Conservation (phyloP, 2,797 vertebrate species). For the Myoxocephalus aenaeus region DNA sequence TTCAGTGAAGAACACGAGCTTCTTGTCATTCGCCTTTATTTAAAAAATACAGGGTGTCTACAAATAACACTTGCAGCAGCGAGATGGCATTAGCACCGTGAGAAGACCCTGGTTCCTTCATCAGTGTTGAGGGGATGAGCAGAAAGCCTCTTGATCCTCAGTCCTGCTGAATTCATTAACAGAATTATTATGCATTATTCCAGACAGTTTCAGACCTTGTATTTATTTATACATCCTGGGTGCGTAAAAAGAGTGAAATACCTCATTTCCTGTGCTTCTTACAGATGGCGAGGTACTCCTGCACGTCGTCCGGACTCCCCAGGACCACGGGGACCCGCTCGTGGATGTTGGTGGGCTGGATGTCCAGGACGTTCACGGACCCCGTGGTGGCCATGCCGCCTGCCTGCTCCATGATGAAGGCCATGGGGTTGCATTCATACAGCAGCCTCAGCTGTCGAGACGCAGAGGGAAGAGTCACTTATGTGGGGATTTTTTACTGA, state of each 20-base stretch:
- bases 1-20: neutral
- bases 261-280: constrained; percentile 86
- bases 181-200: neutral
- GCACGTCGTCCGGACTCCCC: constrained; percentile 92
- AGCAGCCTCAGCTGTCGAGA: constrained; percentile 90
- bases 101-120: constrained; percentile 31
- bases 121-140: constrained; percentile 33
- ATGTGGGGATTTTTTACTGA: neutral
- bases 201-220: too few relatives aligned
- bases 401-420: constrained; percentile 94
- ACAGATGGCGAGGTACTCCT: constrained; percentile 90
- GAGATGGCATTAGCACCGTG: constrained; percentile 8
- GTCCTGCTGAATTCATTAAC: neutral
- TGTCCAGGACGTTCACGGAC: constrained; percentile 86
- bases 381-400: constrained; percentile 94
- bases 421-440: constrained; percentile 96
- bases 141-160: neutral
- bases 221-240: too few relatives aligned
- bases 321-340: constrained; percentile 91
- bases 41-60: constrained; percentile 54
- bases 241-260: neutral
- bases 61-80: constrained; percentile 34
- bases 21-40: constrained; percentile 61
- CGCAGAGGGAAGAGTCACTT: neutral
- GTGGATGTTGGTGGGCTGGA: constrained; percentile 91